phyloP scores from a whole-genome alignment of 2,888 invertebrate genomes.

The Orchesella flavescens region DNA sequence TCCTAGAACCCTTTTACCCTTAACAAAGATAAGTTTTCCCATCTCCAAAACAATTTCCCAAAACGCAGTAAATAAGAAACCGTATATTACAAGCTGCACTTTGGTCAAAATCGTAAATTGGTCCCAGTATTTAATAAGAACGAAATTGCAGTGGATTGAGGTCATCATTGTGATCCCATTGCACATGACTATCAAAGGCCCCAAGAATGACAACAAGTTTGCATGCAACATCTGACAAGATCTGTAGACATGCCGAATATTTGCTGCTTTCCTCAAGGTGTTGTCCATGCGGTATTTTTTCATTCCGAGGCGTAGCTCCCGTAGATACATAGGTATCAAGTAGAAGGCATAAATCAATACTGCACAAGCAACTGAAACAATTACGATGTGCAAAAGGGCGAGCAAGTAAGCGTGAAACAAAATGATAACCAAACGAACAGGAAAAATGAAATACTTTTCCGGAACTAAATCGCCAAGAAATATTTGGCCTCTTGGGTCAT shows the following conservation, averaged over 20 bases:
- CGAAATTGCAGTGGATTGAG: neutral
- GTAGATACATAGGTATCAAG: conserved; percentile 2
- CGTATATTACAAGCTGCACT: neutral
- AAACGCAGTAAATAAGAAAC: neutral
- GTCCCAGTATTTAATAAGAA: conserved; percentile 21
- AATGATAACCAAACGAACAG: neutral
- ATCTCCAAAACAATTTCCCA: neutral
- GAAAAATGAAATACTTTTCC: neutral
- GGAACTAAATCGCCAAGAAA: conserved; percentile 14
- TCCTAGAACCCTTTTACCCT: neutral
- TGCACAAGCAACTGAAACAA: neutral
- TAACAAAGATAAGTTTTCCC: neutral
- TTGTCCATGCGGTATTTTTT: neutral
- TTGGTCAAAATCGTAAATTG: neutral
- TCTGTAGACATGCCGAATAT: conserved; percentile 12
- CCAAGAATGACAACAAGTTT: neutral
- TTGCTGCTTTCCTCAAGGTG: neutral
- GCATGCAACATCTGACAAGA: conserved; percentile 29
- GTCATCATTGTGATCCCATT: neutral
- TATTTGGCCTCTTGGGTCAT: conserved; percentile 4
- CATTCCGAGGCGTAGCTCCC: conserved; percentile 13
- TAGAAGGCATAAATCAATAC: conserved; percentile 5
- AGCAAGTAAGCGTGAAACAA: conserved; percentile 28
- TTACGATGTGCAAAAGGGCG: neutral
- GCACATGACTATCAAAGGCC: neutral